A percentile compares a stretch with the other conserved stretches of the same genome.
phyloP scores from a whole-genome alignment of 2,113 vertebrate genomes.

The Nothoprocta perdicaria region DNA sequence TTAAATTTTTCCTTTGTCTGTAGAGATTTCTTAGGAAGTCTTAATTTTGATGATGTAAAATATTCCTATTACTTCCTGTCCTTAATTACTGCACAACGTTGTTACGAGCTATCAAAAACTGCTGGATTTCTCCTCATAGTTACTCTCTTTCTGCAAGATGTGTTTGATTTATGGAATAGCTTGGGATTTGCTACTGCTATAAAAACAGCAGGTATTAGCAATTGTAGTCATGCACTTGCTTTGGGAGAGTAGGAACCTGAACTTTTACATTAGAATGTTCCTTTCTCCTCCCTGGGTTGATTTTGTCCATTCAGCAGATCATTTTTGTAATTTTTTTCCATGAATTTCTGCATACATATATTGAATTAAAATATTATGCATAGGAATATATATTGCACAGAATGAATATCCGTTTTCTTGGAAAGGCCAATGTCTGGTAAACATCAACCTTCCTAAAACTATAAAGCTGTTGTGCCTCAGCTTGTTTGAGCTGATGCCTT shows the following conservation, averaged over 20 bases:
- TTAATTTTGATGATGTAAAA: not conserved
- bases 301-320: not conserved
- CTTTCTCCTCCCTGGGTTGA: no score
- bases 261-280: not conserved
- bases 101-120: not conserved
- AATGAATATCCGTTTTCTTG: not conserved
- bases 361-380: not conserved
- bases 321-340: not conserved
- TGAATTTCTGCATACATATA: not conserved
- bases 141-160: not conserved
- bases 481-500: not conserved
- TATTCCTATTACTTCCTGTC: not conserved
- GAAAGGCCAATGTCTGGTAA: not conserved
- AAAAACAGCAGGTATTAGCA: not conserved
- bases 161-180: slow-evolving; percentile 1
- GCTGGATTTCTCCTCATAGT: not conserved
- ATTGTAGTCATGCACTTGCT: not conserved
- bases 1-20: not conserved
- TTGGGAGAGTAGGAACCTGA: not conserved
- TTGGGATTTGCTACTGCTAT: not conserved
- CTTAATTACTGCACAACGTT: not conserved
- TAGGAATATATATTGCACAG: not conserved
- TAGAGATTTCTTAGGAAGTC: not conserved
- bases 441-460: not conserved
- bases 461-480: not conserved